Base-by-base conservation (phyloP, 2,797 vertebrate species). In the Diglossa cyanea region DNA sequence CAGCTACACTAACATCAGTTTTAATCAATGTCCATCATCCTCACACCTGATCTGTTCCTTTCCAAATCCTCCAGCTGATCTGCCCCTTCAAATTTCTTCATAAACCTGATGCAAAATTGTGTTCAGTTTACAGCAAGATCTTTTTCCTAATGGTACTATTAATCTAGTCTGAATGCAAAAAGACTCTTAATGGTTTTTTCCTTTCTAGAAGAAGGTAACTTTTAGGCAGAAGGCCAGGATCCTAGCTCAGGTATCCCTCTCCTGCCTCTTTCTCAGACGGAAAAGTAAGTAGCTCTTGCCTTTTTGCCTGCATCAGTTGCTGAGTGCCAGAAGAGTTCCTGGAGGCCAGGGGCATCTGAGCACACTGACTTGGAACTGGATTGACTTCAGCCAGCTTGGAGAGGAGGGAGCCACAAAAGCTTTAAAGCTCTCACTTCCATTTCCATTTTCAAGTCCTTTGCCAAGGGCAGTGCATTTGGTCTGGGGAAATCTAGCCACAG, bases 381-480 rank as follows among this genome's bases (percentile, higher is more conserved):
- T 39, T 88, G 67, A 88, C 37, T 63, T 68, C 51, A 61, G 77
- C 55, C 86, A 85, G 60, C 42, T 71, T 53, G 44, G 33, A 85
- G 68, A 92, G 68, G 33, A 77, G 61, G 18, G 71, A 92, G 83
- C 84, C 88, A 86, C 81, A 87, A 93, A 74, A 45, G 23, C 37
- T 92, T 63, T 76, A 95, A 85, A 92, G 45, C 54, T 51, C 86
- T 92, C 39, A 28, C 86, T 95, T 94, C 86, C 94, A 87, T 83
- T 86, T 70, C 78, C 58, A 92, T 87, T 93, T 95, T 91, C 51
- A 61, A 93, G 50, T 37, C 37, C 25, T 83, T 91, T 91, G 92
- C 93, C 94, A 96, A 85, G 71, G 73, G 72, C 71, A 92, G 72
- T 53, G 81, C 57, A 31, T 79, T 93, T 77, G 63, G 75, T 62